A percentile compares a stretch with the other conserved stretches of the same genome.
These are phyloP conservation scores for Amaurobius ferox DNA, from an alignment of 2,888 invertebrate species.

Conservation along the genomic window DNA sequence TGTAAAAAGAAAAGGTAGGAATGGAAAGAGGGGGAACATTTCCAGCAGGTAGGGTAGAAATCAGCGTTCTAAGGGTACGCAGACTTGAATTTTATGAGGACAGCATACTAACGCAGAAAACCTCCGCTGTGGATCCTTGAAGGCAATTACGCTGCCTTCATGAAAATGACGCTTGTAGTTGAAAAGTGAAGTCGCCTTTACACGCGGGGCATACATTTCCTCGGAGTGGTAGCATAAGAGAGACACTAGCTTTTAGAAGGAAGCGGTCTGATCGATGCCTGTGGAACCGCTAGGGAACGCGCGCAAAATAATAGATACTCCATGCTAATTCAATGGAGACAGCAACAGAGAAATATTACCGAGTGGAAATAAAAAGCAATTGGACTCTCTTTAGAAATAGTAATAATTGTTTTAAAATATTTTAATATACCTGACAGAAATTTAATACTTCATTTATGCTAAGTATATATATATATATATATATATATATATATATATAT, in stretches of 20 bases:
- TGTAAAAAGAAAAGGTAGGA: background rate
- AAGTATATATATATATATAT: no score
- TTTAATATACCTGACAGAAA: no score
- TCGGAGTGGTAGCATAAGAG: slow-evolving; percentile 19
- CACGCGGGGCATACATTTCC: slow-evolving; percentile 54
- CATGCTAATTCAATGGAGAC: background rate
- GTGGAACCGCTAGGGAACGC: background rate
- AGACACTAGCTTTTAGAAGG: slow-evolving; percentile 1
- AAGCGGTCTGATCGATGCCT: background rate
- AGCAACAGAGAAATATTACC: no score
- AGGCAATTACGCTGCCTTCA: slow-evolving; percentile 53
- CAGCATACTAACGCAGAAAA: slow-evolving; percentile 29
- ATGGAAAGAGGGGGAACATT: slow-evolving; percentile 25
- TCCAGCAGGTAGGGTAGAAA: slow-evolving; percentile 39
- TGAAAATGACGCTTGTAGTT: slow-evolving; percentile 50
- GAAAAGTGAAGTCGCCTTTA: slow-evolving; percentile 28
- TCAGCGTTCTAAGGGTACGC: slow-evolving; percentile 36
- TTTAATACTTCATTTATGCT: no score
- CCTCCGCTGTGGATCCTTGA: slow-evolving; percentile 14
- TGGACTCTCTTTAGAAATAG: no score
- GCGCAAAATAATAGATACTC: background rate
- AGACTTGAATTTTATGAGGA: slow-evolving; percentile 60
- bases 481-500: no score
- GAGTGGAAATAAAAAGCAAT: no score
- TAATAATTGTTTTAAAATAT: no score